Conservation (phyloP, 2,797 vertebrate genomes). For the Gambelia wislizenii region DNA sequence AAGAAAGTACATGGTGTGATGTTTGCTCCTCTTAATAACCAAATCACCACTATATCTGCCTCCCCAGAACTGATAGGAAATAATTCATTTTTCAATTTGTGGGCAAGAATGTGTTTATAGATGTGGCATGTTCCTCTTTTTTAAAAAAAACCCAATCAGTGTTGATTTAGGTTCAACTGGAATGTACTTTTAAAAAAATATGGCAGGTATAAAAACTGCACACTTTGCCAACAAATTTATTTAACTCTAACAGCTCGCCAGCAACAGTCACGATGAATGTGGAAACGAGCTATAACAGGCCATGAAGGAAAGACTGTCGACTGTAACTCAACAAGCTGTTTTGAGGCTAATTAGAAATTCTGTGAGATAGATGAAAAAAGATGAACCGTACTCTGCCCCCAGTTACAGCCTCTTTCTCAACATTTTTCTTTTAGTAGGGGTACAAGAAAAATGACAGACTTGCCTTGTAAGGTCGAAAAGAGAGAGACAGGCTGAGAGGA, state of each 20-base stretch:
- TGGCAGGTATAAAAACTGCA: not conserved
- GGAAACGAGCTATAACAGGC: not conserved
- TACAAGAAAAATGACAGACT: conserved; percentile 81
- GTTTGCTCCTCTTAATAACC: not conserved
- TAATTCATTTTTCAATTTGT: not conserved
- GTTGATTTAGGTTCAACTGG: not conserved
- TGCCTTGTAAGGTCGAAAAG: conserved; percentile 97
- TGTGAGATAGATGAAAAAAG: conserved; percentile 31
- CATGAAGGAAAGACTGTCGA: not conserved
- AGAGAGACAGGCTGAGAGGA: conserved; percentile 92
- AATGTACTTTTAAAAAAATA: not conserved
- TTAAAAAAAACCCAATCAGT: not conserved
- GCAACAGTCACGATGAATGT: not conserved
- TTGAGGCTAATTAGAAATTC: conserved; percentile 20
- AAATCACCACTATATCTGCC: too few relatives aligned
- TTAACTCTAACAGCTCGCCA: not conserved
- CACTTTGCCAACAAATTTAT: not conserved
- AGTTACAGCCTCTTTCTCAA: conserved; percentile 77
- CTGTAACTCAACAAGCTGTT: conserved; percentile 10
- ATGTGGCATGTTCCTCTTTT: not conserved
- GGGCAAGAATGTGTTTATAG: too few relatives aligned
- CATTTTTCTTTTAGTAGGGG: conserved; percentile 75
- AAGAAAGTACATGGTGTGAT: not conserved
- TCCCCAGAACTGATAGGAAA: not conserved
- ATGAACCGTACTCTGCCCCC: conserved; percentile 39